Evolutionary conservation across 2,888 invertebrate genomes (phyloP), one percentile per base, ranked within the genome.

Genomic region (Amiota mariae): DNA sequence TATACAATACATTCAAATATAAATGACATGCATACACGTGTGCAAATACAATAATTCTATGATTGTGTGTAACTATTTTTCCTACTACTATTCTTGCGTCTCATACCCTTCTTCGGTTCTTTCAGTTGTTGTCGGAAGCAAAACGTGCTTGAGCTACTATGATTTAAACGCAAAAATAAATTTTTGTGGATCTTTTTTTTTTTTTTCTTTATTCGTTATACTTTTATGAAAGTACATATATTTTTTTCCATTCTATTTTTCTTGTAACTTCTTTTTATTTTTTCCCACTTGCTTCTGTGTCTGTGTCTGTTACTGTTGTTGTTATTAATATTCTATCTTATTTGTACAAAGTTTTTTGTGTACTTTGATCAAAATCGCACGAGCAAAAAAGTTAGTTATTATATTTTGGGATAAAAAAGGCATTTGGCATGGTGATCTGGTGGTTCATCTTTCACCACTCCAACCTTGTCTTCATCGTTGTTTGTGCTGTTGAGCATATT

Each of bases 401-500:
- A 36, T 36, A 36, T 6, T 4, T 36, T 36, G 4, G 36, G 36
- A 2, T 36, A 4, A 36, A 36, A 36, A 36, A 36, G 36, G 36
- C 8, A 2, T 36, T 36, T 36, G 36, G 36, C 3, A 6, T 36
- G 36, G 36, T 36, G 4, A 36, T 6, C 8, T 36, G 36, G 0
- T 1, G 36, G 6, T 36, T 36, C 6, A 6, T 6, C 36, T 36
- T 36, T 36, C 9, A 61, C n/a, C n/a, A n/a, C n/a, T n/a, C 11
- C 24, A 18, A 63, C 8, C 10, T 24, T 68, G 51, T 54, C 61
- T 71, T 73, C 73, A 75, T 71, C 74, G 77, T 56, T 56, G 76
- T 74, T 78, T 79, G 72, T 63, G 70, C 76, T 80, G 73, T 67
- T 73, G 54, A 71, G 49, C 49, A 54, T 49, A 56, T 46, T 24